phyloP scores from a whole-genome alignment of 2,113 vertebrate species.

The Eptatretus burgeri region DNA sequence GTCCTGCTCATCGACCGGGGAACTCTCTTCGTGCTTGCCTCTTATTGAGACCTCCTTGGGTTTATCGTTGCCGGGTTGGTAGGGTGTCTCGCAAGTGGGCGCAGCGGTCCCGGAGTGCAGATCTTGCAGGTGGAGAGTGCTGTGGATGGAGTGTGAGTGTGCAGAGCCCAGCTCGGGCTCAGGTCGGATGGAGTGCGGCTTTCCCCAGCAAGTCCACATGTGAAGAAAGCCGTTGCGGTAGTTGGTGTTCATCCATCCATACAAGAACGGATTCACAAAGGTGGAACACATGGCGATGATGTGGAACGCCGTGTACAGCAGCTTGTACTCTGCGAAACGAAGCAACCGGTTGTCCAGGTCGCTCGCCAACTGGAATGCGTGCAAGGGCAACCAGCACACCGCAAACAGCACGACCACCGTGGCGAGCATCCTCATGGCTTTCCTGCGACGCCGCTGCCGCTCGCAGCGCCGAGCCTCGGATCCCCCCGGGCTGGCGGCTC shows the following conservation, averaged over 20 bases:
- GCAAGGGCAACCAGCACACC: slow-evolving; percentile 58
- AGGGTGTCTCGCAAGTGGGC: too few species aligned
- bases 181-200: slow-evolving; percentile 23
- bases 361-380: slow-evolving; percentile 53
- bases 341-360: slow-evolving; percentile 46
- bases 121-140: not conserved
- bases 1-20: too few species aligned
- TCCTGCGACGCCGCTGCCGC: slow-evolving; percentile 32
- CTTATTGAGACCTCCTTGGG: too few species aligned
- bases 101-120: too few species aligned
- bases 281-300: slow-evolving; percentile 78
- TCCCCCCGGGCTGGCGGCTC: slow-evolving; percentile 20
- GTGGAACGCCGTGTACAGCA: slow-evolving; percentile 61
- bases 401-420: slow-evolving; percentile 65
- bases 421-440: slow-evolving; percentile 72
- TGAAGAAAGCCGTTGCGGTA: slow-evolving; percentile 54
- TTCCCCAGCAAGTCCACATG: slow-evolving; percentile 30
- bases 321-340: slow-evolving; percentile 46
- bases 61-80: too few species aligned
- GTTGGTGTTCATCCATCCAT: slow-evolving; percentile 88
- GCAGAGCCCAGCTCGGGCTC: slow-evolving; percentile 11
- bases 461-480: slow-evolving; percentile 32
- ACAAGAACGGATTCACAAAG: slow-evolving; percentile 59
- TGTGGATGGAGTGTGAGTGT: not conserved
- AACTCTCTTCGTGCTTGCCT: too few species aligned